Base-by-base conservation (phyloP, 2,113 vertebrate species). In the Odocoileus hemionus region DNA sequence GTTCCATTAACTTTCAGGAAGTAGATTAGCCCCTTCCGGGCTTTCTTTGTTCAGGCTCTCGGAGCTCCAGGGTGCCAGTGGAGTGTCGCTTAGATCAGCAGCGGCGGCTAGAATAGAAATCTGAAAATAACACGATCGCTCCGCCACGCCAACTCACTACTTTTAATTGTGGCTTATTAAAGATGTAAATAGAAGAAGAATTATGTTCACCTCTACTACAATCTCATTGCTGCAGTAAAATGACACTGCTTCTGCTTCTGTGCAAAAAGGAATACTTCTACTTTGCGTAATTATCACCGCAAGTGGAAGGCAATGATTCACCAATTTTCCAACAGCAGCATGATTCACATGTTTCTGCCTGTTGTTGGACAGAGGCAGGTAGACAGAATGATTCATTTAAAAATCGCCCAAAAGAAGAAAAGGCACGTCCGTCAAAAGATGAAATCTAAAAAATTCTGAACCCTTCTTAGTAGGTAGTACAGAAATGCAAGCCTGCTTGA, bases 151-250 rank as follows among this genome's bases (percentile, higher is more conserved):
- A 98, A 97, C 96, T 98, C 97, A 93, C 97, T 97, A 90, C 97
- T 98, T 98, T 98, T 98, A 98, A 99, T 97, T 98, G 89, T 86
- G 91, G 96, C 97, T 99, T 96, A 97, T 98, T 98, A 98, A 98
- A 97, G 97, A 98, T 96, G 98, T 97, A 98, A 98, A 97, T 95
- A 98, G 97, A 98, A 98, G 93, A 98, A 97, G 95, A 98, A 98
- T 87, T 94, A 97, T 93, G 97, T 97, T 98, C 98, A 96, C 90
- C 98, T 98, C 96, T 97, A 98, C 98, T 97, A 98, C 95, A 89
- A 86, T 94, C 97, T 96, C 17, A 10, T 54, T 67, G 85, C 95
- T 82, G 97, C 87, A 95, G 97, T 86, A 85, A 98, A 97, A 97
- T 95, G 92, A 98, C 97, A 95, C 67, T 9, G 89, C 96, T 96